These are phyloP conservation scores for Nymphalis c-album DNA, from an alignment of 2,888 invertebrate species.

Conservation along the genomic window DNA sequence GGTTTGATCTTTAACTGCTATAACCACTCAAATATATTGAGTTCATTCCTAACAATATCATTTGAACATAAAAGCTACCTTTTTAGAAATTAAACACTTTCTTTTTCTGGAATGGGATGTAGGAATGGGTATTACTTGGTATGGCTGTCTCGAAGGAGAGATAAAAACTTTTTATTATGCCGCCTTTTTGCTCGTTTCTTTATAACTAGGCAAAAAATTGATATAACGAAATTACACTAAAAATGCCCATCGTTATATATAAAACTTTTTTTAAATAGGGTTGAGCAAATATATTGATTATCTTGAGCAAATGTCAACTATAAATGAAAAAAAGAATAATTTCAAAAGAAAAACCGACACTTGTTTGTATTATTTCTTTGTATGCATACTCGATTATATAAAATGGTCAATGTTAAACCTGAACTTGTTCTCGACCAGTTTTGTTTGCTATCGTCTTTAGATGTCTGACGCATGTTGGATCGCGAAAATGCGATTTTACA, in stretches of 20 bases:
- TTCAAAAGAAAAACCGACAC: constrained; percentile 19
- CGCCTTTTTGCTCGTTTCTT: too few species aligned
- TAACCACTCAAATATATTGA: constrained; percentile 28
- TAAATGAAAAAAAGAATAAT: not conserved
- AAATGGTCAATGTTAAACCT: constrained; percentile 26
- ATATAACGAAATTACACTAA: too few species aligned
- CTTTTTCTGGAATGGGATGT: not conserved
- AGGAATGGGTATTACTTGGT: not conserved
- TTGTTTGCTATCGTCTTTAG: constrained; percentile 45
- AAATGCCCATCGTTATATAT: too few species aligned
- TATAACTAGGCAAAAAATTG: too few species aligned
- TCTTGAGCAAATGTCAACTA: not conserved
- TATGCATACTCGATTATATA: constrained; percentile 27
- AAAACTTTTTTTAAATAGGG: not conserved
- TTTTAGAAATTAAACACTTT: constrained; percentile 3
- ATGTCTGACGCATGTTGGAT: constrained; percentile 43
- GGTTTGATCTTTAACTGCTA: constrained; percentile 27
- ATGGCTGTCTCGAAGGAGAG: too few species aligned
- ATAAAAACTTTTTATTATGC: too few species aligned
- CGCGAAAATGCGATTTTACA: constrained; percentile 45
- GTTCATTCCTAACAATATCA: constrained; percentile 9
- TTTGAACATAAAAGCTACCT: constrained; percentile 17
- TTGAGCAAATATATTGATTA: not conserved
- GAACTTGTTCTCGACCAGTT: constrained; percentile 29
- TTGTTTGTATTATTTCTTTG: constrained; percentile 11